Evolutionary conservation across 2,888 invertebrate species (phyloP), one percentile per base, ranked within the genome.

Genomic region (Spilosoma lubricipeda): DNA sequence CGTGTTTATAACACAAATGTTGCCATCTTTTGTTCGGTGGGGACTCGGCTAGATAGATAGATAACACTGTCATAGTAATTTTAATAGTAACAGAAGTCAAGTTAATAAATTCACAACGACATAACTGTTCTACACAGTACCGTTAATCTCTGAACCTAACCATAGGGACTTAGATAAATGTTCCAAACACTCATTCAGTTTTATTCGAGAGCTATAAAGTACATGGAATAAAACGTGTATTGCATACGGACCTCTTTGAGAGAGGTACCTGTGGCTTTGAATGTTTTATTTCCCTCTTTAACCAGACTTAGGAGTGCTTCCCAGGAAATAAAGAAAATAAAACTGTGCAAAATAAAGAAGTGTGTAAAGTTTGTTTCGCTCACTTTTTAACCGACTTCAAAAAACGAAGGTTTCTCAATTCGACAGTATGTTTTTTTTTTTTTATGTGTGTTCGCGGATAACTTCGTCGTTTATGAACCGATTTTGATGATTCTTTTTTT

Each of bases 181-280:
- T 42, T 23, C 2, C n/a, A 13, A 39, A 66, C 23, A 23, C 39
- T n/a, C 39, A 20, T 66, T 56, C n/a, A 27, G 59, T 59, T 42
- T 67, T 67, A 67, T 67, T 27, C 27, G 66, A 67, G 66, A 67
- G 66, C 15, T 67, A 27, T 39, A 42, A 42, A 42, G 2, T 27
- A 42, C 13, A 27, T 27, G n/a, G 42, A 67, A 67, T 67, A 27
- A 39, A 39, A 66, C 59, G 27, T 59, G 27, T 27, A 15, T 59
- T 27, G 59, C 59, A 59, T 59, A 59, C 11, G 59, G 27, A 59
- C 39, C n/a, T 27, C 42, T 67, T 18, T 27, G 27, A 66, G 13
- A 23, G 67, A 27, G 18, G 39, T 67, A 45, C 67, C 42, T 67
- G 42, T 1, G 59, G 59, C 59, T 59, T 27, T 59, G 27, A 63